Conservation (phyloP, 2,797 vertebrate genomes). For the Acanthis flammea region DNA sequence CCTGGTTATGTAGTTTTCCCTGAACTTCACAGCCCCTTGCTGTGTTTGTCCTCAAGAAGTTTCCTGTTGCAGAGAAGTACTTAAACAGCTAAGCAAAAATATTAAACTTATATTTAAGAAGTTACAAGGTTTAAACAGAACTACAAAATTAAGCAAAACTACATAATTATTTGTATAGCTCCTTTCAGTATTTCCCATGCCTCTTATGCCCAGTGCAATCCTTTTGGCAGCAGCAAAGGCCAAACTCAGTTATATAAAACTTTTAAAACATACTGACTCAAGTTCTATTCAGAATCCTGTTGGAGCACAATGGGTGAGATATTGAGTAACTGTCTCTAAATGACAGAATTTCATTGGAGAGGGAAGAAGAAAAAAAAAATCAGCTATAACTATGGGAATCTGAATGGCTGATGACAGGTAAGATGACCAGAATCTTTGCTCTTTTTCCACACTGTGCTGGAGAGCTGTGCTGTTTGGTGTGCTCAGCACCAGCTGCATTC, state of each 20-base stretch:
- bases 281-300: background rate
- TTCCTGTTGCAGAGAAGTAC: background rate
- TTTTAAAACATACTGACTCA: background rate
- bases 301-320: background rate
- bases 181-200: background rate
- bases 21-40: fast-evolving
- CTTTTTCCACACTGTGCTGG: background rate
- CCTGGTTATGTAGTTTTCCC: background rate
- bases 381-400: background rate
- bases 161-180: no score
- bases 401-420: background rate
- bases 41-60: background rate
- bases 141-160: background rate
- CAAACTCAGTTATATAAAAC: background rate
- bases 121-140: background rate
- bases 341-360: background rate
- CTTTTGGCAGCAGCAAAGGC: background rate
- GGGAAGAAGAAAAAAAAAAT: background rate
- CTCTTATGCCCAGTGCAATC: background rate
- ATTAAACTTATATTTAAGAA: background rate
- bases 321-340: background rate
- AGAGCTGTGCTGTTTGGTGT: background rate
- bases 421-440: background rate
- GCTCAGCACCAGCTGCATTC: background rate
- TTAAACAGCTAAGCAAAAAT: background rate